These are phyloP conservation scores for Acanthis flammea DNA, from an alignment of 2,797 vertebrate genomes.

Conservation along the genomic window DNA sequence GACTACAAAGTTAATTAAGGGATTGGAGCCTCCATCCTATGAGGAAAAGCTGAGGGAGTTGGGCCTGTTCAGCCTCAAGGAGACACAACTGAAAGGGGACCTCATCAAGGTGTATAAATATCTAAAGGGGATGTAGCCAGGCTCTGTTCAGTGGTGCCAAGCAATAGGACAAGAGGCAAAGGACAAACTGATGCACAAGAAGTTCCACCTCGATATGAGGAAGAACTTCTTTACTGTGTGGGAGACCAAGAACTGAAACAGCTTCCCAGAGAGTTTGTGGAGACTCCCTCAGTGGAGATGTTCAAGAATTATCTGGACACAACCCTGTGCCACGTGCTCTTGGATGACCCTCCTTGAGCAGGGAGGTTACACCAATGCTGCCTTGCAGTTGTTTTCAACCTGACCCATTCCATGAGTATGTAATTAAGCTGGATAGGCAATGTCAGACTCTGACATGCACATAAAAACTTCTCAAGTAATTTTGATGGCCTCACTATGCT, in stretches of 20 bases:
- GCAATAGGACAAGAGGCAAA: not conserved
- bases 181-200: not conserved
- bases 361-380: fast-evolving
- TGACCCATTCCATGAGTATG: not conserved
- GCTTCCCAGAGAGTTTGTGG: not conserved
- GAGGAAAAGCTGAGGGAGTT: not conserved
- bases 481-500: not conserved
- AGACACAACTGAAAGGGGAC: not conserved
- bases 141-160: too few species aligned
- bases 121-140: not conserved
- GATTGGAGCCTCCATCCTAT: not conserved
- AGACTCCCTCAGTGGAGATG: not conserved
- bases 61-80: not conserved
- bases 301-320: not conserved
- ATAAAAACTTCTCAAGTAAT: not conserved
- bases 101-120: not conserved
- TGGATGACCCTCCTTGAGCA: not conserved
- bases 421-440: not conserved
- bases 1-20: not conserved
- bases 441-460: not conserved
- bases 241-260: not conserved
- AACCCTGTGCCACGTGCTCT: fast-evolving
- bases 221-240: not conserved
- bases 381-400: not conserved
- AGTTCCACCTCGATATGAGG: not conserved